phyloP scores from a whole-genome alignment of 2,888 invertebrate species.

The Apamea sordens region DNA sequence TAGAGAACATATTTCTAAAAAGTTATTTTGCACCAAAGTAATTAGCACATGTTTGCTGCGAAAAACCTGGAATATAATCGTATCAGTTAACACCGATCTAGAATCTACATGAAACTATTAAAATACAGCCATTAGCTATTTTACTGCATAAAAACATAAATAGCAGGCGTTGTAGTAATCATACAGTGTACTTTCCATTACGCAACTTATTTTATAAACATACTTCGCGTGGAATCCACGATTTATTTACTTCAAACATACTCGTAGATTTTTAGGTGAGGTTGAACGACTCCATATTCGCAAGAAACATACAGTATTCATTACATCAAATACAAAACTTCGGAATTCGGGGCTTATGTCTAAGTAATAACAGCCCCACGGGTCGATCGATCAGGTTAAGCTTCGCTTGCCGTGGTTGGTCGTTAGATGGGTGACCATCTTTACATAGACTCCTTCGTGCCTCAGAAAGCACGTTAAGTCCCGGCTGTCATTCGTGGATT shows the following conservation, averaged over 20 bases:
- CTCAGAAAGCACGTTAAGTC: too few relatives aligned
- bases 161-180: constrained; percentile 1
- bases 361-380: too few relatives aligned
- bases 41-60: constrained; percentile 25
- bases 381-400: too few relatives aligned
- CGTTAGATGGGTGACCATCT: too few relatives aligned
- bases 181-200: not conserved
- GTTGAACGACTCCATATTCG: not conserved
- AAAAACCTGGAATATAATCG: constrained; percentile 37
- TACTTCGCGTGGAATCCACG: not conserved
- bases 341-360: too few relatives aligned
- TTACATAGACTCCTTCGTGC: too few relatives aligned
- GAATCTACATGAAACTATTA: constrained; percentile 42
- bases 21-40: constrained; percentile 15
- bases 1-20: not conserved
- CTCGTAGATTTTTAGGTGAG: not conserved
- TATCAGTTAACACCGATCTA: constrained; percentile 44
- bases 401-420: too few relatives aligned
- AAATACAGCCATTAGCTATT: constrained; percentile 33
- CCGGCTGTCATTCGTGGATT: too few relatives aligned
- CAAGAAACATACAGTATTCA: not conserved
- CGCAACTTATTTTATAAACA: not conserved
- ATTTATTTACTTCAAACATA: not conserved
- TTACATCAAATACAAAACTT: not conserved
- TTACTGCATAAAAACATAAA: constrained; percentile 27